Evolutionary conservation across 92 coral and sea anemone species (phyloP), one percentile per base, ranked within the genome.

Genomic region (Actinostola sp.): DNA sequence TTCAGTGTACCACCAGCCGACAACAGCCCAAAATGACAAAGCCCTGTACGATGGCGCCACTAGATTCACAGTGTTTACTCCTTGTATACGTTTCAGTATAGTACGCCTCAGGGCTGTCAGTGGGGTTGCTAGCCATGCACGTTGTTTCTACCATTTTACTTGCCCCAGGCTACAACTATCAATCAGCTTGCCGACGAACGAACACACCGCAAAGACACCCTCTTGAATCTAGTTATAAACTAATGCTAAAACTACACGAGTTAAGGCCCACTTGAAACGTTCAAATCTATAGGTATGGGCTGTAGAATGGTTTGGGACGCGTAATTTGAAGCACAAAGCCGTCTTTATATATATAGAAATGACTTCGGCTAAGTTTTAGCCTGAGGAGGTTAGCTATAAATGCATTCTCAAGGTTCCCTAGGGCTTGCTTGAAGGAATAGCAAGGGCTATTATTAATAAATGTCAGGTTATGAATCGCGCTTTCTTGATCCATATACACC

Each of bases 381-480:
- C n/a, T n/a, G n/a, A n/a, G n/a, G n/a, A n/a, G n/a, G 45, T 39
- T 39, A 39, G 45, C 20, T 20, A 20, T 21, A 6, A 3, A 53
- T 53, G 54, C 54, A 48, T 48, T 46, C 41, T 63, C 17, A 33
- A 24, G 74, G 41, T 30, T 51, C 74, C 74, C 74, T 68, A 62
- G 74, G 62, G 74, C 57, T 51, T 33, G 74, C 74, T 62, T 33
- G 39, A 8, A 62, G 74, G 24, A 8, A n/a, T 32, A 25, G 15
- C 57, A 27, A 33, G 30, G 19, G n/a, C n/a, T n/a, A n/a, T n/a
- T n/a, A n/a, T n/a, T n/a, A n/a, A n/a, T n/a, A n/a, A n/a, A n/a
- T n/a, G n/a, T n/a, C n/a, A n/a, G n/a, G n/a, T n/a, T n/a, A n/a
- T n/a, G n/a, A n/a, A n/a, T n/a, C n/a, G n/a, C n/a, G n/a, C n/a